Conservation (phyloP, 2,797 vertebrate species). For the Arctocebus calabarensis region DNA sequence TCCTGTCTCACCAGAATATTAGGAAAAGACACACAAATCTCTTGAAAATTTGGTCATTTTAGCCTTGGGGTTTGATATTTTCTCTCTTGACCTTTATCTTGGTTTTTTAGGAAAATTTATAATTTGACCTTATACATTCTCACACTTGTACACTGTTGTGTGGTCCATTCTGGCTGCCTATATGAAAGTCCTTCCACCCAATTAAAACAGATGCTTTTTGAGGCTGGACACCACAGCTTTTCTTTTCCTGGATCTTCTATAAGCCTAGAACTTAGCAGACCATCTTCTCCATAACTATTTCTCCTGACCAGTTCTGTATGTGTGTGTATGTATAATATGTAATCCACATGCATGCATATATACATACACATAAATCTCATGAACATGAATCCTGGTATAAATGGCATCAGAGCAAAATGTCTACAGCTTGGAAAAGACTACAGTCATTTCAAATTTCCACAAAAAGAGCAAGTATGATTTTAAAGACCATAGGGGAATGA, state of each 20-base stretch:
- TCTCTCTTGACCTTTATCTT: background rate
- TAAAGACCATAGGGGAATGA: background rate
- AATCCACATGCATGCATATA: too few species aligned
- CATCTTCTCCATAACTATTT: background rate
- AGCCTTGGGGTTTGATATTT: slow-evolving; percentile 34
- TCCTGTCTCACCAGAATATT: background rate
- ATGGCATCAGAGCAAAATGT: background rate
- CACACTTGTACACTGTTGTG: background rate
- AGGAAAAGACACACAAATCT: background rate
- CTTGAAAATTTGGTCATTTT: slow-evolving; percentile 20
- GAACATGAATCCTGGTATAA: background rate
- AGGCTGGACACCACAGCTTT: background rate
- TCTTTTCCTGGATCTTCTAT: background rate
- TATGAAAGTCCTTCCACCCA: background rate
- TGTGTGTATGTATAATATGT: background rate
- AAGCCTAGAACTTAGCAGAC: background rate
- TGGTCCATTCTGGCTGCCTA: background rate
- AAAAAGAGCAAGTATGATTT: background rate
- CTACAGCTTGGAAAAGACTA: background rate
- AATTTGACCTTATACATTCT: background rate
- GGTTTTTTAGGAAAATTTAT: background rate
- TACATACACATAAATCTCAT: background rate
- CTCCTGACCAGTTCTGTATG: background rate
- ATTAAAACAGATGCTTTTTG: background rate
- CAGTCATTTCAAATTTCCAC: slow-evolving; percentile 30